A percentile compares a stretch with the other conserved stretches of the same genome.
phyloP scores from a whole-genome alignment of 2,888 invertebrate species.

The Carcina quercana region DNA sequence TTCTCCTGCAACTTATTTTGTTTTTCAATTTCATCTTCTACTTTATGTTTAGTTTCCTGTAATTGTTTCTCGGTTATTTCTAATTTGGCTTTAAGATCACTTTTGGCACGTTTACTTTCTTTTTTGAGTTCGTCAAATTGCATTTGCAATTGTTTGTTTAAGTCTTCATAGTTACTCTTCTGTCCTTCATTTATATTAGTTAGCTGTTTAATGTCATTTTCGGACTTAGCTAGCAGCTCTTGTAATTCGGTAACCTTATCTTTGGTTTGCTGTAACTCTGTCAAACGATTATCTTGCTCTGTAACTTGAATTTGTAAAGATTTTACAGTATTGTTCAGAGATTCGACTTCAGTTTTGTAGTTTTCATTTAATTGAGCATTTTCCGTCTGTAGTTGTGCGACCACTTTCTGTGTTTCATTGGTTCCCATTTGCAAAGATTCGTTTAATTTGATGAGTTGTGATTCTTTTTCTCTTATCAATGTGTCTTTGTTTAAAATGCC shows the following conservation, averaged over 20 bases:
- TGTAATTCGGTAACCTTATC: constrained; percentile 57
- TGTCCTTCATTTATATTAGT: constrained; percentile 63
- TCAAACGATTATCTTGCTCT: constrained; percentile 46
- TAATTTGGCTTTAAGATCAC: constrained; percentile 71
- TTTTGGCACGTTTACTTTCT: constrained; percentile 64
- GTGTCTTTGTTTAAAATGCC: constrained; percentile 36
- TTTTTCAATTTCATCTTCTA: constrained; percentile 50
- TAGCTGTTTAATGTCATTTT: constrained; percentile 58
- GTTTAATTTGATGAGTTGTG: constrained; percentile 36
- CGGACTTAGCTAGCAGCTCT: constrained; percentile 52
- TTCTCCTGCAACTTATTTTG: constrained; percentile 50
- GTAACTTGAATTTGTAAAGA: constrained; percentile 39
- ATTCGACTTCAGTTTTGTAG: constrained; percentile 48
- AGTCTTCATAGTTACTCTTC: constrained; percentile 62
- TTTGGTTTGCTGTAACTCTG: constrained; percentile 45
- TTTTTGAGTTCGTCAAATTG: constrained; percentile 61
- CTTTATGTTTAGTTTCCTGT: constrained; percentile 48
- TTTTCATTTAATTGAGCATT: constrained; percentile 47
- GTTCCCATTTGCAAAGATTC: constrained; percentile 40
- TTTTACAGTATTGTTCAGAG: constrained; percentile 45
- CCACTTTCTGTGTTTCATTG: constrained; percentile 40
- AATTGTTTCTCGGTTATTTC: constrained; percentile 66
- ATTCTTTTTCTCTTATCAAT: constrained; percentile 41
- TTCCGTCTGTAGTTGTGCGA: constrained; percentile 47
- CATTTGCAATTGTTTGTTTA: constrained; percentile 55